These are phyloP conservation scores for Varecia variegata DNA, from an alignment of 2,797 vertebrate species.

Conservation along the genomic window DNA sequence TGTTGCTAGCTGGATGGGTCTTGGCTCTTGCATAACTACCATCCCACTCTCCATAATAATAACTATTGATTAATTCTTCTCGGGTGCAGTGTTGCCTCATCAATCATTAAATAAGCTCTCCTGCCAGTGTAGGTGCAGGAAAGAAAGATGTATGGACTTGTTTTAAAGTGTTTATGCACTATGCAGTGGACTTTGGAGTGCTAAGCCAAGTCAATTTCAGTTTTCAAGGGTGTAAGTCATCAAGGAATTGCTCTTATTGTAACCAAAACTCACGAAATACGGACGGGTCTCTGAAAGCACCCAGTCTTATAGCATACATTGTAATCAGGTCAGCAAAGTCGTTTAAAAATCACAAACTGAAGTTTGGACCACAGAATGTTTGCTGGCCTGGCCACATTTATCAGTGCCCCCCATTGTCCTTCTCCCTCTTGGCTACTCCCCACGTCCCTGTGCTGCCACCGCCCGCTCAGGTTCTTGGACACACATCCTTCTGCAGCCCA, in stretches of 20 bases:
- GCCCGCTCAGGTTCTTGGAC: too few species aligned
- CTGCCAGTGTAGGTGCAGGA: conserved; percentile 21
- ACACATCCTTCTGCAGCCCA: background rate
- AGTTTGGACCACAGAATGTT: background rate
- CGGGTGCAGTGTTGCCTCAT: conserved; percentile 31
- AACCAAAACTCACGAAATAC: background rate
- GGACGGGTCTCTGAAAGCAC: background rate
- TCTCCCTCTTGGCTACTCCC: background rate
- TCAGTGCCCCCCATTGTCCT: background rate
- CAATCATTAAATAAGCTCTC: conserved; percentile 53
- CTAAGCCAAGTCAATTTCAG: conserved; percentile 41
- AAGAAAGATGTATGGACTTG: conserved; percentile 49
- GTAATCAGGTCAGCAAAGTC: background rate
- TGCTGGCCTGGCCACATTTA: background rate
- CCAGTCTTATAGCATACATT: background rate
- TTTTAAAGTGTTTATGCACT: background rate
- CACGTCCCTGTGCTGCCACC: background rate
- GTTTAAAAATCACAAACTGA: background rate
- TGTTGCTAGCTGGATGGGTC: background rate
- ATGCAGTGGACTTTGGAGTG: conserved; percentile 29
- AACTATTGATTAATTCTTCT: conserved; percentile 63
- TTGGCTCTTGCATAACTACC: background rate
- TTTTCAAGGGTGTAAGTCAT: conserved; percentile 16
- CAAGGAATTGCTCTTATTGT: background rate
- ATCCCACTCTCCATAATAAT: background rate